Evolutionary conservation across 2,888 invertebrate genomes (phyloP).

Genomic region (Metacarcinus magister): DNA sequence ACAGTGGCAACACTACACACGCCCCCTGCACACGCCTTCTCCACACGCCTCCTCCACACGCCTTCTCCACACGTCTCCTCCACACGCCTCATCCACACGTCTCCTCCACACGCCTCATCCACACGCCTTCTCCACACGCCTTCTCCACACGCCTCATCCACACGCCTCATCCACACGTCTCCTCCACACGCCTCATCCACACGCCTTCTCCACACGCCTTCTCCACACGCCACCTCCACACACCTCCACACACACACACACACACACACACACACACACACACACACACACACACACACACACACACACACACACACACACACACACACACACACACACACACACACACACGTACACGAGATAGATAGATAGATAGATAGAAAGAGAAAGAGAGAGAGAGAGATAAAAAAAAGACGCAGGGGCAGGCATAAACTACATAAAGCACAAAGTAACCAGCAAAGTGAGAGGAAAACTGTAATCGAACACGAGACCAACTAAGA

Average conservation of each 20-base stretch:
- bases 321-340: neutral
- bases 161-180: too few species aligned
- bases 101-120: too few species aligned
- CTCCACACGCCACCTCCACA: too few species aligned
- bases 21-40: too few species aligned
- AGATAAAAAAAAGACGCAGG: neutral
- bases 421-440: neutral
- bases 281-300: neutral
- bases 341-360: neutral
- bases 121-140: neutral
- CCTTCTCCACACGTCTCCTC: neutral
- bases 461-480: neutral
- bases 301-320: slow-evolving; percentile 26
- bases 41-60: neutral
- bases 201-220: too few species aligned
- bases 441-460: neutral
- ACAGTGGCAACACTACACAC: too few species aligned
- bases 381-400: slow-evolving; percentile 12
- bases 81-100: neutral
- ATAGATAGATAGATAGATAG: neutral
- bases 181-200: too few species aligned
- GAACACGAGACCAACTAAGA: neutral
- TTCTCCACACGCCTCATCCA: neutral
- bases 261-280: neutral
- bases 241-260: neutral